Percentiles rank a stretch among this genome's conserved stretches.
Evolutionary conservation across 2,797 vertebrate genomes (phyloP).

Genomic region (Melanotaenia nigrans): DNA sequence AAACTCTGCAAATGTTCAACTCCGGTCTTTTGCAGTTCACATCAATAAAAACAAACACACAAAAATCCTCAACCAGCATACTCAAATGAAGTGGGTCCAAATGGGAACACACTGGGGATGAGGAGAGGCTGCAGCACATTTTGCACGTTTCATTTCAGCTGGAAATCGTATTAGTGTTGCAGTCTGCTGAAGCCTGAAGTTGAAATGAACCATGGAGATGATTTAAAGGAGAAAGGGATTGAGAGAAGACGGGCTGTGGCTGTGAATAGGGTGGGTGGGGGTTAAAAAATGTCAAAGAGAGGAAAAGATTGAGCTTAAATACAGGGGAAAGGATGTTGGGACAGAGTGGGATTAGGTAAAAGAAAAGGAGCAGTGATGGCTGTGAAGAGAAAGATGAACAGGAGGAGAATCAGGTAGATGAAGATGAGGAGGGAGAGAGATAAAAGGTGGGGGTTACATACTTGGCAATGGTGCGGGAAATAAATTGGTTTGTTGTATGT

Average conservation of each 20-base stretch:
- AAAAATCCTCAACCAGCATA: conserved; percentile 19
- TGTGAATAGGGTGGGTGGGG: conserved; percentile 18
- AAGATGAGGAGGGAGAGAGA: background rate
- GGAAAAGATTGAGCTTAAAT: conserved; percentile 4
- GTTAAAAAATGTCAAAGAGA: conserved; percentile 12
- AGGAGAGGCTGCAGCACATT: conserved; percentile 57
- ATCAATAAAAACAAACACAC: conserved; percentile 1
- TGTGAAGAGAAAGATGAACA: conserved; percentile 30
- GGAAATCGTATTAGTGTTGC: conserved; percentile 72
- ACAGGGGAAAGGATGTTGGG: conserved; percentile 1
- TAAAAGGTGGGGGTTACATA: conserved; percentile 23
- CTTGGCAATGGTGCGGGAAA: conserved; percentile 50
- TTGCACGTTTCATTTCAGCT: conserved; percentile 76
- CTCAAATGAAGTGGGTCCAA: conserved; percentile 58
- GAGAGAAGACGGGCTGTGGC: conserved; percentile 18
- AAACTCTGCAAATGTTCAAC: conserved; percentile 38
- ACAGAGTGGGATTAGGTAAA: conserved; percentile 14
- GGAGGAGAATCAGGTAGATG: conserved; percentile 12
- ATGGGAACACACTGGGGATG: conserved; percentile 49
- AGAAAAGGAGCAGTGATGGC: conserved; percentile 27
- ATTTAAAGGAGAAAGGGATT: conserved; percentile 64
- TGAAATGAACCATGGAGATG: conserved; percentile 66
- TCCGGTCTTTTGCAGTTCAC: conserved; percentile 47
- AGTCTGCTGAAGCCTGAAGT: conserved; percentile 57
- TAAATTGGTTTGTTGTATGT: conserved; percentile 54